Evolutionary conservation across 1,140 invertebrate species (phyloP).

Genomic region (Drosophila varians): DNA sequence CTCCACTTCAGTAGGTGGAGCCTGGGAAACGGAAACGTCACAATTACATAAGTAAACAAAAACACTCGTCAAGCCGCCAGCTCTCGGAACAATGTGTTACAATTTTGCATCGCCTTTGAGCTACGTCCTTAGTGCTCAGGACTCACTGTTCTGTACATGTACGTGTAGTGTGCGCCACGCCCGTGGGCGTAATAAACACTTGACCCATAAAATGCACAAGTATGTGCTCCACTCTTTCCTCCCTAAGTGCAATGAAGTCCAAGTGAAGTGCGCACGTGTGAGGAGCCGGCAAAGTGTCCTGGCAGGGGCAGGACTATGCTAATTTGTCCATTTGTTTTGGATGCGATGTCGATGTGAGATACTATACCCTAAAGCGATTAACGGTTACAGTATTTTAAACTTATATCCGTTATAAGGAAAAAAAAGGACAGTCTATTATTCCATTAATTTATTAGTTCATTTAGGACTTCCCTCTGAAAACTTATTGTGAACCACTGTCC

Average conservation of each 20-base stretch:
- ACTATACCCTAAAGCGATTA: neutral
- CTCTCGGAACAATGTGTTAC: constrained; percentile 70
- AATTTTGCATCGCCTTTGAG: constrained; percentile 64
- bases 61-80: constrained; percentile 53
- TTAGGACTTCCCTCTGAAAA: neutral
- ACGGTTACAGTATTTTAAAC: no score
- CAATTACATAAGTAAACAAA: constrained; percentile 81
- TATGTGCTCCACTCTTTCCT: constrained; percentile 61
- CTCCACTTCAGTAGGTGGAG: neutral
- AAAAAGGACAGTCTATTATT: no score
- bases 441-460: no score
- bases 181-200: constrained; percentile 77
- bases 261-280: constrained; percentile 74
- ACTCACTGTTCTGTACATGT: neutral
- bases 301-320: constrained; percentile 44
- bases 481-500: neutral
- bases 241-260: constrained; percentile 73
- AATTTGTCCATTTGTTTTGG: constrained; percentile 74
- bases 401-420: no score
- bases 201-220: constrained; percentile 76
- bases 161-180: constrained; percentile 52
- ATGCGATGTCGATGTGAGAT: constrained; percentile 13
- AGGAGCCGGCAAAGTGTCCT: constrained; percentile 12
- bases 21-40: constrained; percentile 49
- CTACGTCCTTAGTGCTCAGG: constrained; percentile 10